Percentiles rank a stretch among this genome's conserved stretches.
phyloP scores from a whole-genome alignment of 2,888 invertebrate genomes.

The Habroteleia sp. region DNA sequence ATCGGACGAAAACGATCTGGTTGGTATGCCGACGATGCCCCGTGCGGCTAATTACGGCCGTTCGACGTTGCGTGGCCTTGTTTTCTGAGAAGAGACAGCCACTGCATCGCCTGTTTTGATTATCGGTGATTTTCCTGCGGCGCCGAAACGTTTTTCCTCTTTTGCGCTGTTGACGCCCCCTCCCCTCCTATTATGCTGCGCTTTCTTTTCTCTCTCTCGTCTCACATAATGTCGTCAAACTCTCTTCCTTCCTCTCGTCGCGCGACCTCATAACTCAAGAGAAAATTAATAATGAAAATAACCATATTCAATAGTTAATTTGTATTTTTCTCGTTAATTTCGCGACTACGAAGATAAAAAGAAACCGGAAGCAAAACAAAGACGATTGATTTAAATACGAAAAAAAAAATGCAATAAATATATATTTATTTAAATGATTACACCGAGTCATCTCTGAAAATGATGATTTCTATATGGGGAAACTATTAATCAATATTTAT shows the following conservation, averaged over 20 bases:
- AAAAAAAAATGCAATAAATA: too few relatives aligned
- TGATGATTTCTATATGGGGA: too few relatives aligned
- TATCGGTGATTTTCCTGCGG: constrained; percentile 50
- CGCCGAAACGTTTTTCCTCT: constrained; percentile 42
- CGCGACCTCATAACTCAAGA: constrained; percentile 62
- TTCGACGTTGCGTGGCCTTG: constrained; percentile 49
- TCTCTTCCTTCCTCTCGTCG: constrained; percentile 61
- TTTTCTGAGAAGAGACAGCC: constrained; percentile 54
- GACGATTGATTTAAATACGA: too few relatives aligned
- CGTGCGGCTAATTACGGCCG: constrained; percentile 45
- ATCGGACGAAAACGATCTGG: constrained; percentile 14
- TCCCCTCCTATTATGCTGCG: constrained; percentile 18
- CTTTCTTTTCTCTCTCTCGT: constrained; percentile 44
- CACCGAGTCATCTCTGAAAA: too few relatives aligned
- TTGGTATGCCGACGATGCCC: constrained; percentile 1
- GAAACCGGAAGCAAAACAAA: too few relatives aligned
- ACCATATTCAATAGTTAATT: constrained; percentile 52
- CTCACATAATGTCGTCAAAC: constrained; percentile 48
- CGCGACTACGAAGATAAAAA: constrained; percentile 4
- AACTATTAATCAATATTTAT: too few relatives aligned
- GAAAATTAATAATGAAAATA: constrained; percentile 52
- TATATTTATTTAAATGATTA: too few relatives aligned
- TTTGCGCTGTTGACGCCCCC: constrained; percentile 7
- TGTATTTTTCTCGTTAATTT: constrained; percentile 39
- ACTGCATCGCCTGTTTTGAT: constrained; percentile 39